Base-by-base conservation (phyloP, 2,113 vertebrate species). In the Lepisosteus oculatus region DNA sequence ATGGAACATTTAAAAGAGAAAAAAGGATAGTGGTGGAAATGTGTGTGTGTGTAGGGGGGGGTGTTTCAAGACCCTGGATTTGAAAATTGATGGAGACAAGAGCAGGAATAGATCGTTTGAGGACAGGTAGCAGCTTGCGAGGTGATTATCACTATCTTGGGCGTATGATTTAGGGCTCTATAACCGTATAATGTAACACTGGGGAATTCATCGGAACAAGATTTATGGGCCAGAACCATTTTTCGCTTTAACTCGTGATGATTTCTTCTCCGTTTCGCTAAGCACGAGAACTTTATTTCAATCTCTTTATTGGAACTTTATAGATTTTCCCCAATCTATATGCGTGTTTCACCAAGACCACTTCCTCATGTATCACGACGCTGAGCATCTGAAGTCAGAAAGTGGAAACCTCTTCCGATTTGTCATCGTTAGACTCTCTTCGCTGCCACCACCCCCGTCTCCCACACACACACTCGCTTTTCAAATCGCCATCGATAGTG, bases 51-150 rank as follows among this genome's bases (percentile, higher is more conserved):
- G 61, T 14, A 11, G 73, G 69, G 67, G 72, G 66, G 51, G n/a
- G 43, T 17, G 73, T 74, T 77, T 61, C 54, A 69, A 72, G 74
- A 77, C 72, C 78, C 71, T 77, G 45, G 72, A 13, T 76, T 76
- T 74, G 75, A 79, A 90, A 89, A 90, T 85, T 79, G 84, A 90
- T 87, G 78, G 79, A 79, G 83, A 84, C 79, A 81, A 66, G 76
- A 76, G 78, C 78, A 76, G 74, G 78, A 84, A 85, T 83, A 87
- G 84, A 87, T 85, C 79, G 80, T 84, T 83, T 76, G 80, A 88
- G 83, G 82, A 86, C 81, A 89, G 82, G 85, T 89, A 89, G 84
- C 86, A 80, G 83, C 74, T 73, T 75, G 82, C 79, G 82, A 87
- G 83, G 83, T 84, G 87, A 88, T 90, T 87, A 88, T 86, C 78